Evolutionary conservation across 2,888 invertebrate genomes (phyloP), one percentile per base, ranked within the genome.

Genomic region (Ennomos quercinarius): DNA sequence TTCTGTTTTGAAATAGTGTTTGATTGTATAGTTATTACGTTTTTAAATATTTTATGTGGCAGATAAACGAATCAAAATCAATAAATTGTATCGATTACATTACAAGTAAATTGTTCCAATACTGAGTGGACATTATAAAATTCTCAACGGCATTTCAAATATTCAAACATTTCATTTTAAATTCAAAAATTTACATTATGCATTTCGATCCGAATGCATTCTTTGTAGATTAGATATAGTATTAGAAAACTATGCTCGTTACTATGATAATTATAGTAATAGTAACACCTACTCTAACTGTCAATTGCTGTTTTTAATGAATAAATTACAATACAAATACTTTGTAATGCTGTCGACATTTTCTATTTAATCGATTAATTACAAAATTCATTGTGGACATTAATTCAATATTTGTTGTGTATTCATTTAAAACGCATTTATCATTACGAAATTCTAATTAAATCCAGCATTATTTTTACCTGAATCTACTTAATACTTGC

Each of bases 181-280:
- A 60, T 55, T 60, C 51, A 46, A 55, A 46, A 54, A 53, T 40
- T 17, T 39, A 38, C 34, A 47, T 17, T 38, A 51, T 51, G 37
- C 43, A 11, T 38, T 17, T 41, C 17, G 9, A 27, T 17, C 40
- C 44, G 17, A 12, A 36, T 47, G 60, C 55, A 60, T 60, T 51
- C 46, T 51, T 55, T 38, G 10, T 40, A 11, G 54, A 42, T 43
- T 54, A 35, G 42, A 55, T 54, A 55, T 42, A 39, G 54, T 45
- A 60, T 60, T 55, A 47, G 60, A 55, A 55, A 60, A 60, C 50
- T 55, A 55, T 60, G 46, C 60, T 60, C 60, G 35, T 60, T 60
- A 60, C 55, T 60, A 60, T 60, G 60, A 6, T 55, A 55, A 60
- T 27, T 27, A 27, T 60, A 46, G 39, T 40, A 44, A 52, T 50